Base-by-base conservation (phyloP, 1,140 invertebrate genomes). In the Euura saliciscinereae region DNA sequence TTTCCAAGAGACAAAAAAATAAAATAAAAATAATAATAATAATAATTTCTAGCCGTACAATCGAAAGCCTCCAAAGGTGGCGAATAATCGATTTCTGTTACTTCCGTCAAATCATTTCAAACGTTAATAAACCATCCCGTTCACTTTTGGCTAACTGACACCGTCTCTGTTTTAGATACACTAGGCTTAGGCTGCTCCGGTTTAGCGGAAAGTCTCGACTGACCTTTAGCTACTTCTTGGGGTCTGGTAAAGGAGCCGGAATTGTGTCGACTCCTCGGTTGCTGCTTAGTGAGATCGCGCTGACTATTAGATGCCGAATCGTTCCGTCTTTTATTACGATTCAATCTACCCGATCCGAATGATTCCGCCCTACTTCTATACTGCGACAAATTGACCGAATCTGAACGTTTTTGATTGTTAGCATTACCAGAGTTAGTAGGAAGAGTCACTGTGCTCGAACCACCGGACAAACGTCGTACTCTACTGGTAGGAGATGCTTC, bases 391-490 rank as follows among this genome's bases (percentile, higher is more conserved):
- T 80, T 83, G 0, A 79, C 73, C 4, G 78, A 74, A 28, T 80
- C 76, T 5, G 76, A 71, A 6, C 77, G 81, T 43, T 82, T 84
- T 6, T 78, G 74, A 13, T 75, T 59, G 65, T 70, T 6, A 70
- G 73, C 66, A 46, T 74, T 70, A 65, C 74, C 73, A 43, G 71
- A 73, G 42, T 73, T 80, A 0, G 75, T 81, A 74, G 83, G 79
- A 68, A 85, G 71, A 69, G 84, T 81, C 2, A 83, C 81, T 6
- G 78, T 79, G 67, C 82, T 85, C 0, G 85, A 84, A 45, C 85
- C 85, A 28, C 87, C 86, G 0, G 86, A 88, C 1, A 87, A 66
- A 43, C 86, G 81, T 6, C 85, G 82, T 4, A 86, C 78, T 43
- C 86, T 79, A 59, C 79, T 82, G 8, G 74, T 80, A 2, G 79